Evolutionary conservation across 2,113 vertebrate genomes (phyloP), one percentile per base, ranked within the genome.

Genomic region (Nothocercus julius): DNA sequence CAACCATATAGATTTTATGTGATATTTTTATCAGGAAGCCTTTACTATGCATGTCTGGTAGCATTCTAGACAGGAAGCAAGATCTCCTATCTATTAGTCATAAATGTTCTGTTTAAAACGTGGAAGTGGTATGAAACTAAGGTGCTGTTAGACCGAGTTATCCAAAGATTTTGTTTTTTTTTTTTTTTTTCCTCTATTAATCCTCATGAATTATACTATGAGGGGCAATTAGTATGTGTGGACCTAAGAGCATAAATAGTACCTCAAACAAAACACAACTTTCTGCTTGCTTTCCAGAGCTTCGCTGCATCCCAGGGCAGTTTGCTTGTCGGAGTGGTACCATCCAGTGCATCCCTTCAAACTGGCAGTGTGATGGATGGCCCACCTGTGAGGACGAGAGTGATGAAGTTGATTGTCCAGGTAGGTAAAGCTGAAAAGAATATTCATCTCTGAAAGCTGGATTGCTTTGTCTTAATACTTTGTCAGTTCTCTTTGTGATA

Each of bases 321-420:
- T 99, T 99, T 85, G 98, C 99, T 36, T 99, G 99, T 97, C 99
- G 96, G 97, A 99, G 98, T n/a, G 99, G 99, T 36, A 98, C 98
- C 93, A 98, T 99, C 98, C 99, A 99, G 96, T 99, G 99, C 97
- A 99, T 99, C 97, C 99, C 99, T 11, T 98, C 98, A 11, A 97
- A 96, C 28, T 99, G 99, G 99, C 98, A 99, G 97, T 99, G 99
- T 84, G 99, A 99, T 93, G 99, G 99, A 53, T 99, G 98, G 99
- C 98, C 98, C 11, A 98, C 98, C 89, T 99, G 99, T 1, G 99
- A 99, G 96, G 99, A 99, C 42, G 98, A 99, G 96, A 99, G 99
- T 2, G 99, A 99, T 78, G 99, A 99, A 97, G 98, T 98, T 56
- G 98, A 98, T 98, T 99, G 99, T 97, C 98, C 99, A 82, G 98